Conservation (phyloP, 2,113 vertebrate genomes). For the Rhabdornis inornatus region DNA sequence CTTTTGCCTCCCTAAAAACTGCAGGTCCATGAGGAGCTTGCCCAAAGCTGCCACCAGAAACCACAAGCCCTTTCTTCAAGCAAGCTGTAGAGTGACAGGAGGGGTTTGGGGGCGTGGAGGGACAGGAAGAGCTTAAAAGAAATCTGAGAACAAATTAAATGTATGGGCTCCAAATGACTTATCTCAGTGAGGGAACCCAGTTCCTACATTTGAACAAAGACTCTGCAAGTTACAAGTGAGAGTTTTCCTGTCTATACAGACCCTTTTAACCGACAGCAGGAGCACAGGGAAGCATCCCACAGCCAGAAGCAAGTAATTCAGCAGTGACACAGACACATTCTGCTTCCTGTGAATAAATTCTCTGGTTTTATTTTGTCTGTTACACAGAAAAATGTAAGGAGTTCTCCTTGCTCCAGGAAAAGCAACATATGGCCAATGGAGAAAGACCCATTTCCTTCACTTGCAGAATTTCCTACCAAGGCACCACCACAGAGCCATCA, state of each 20-base stretch:
- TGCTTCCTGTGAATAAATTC: not conserved
- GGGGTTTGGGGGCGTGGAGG: rapidly evolving
- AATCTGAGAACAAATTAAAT: not conserved
- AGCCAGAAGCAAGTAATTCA: not conserved
- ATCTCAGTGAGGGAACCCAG: not conserved
- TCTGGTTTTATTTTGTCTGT: not conserved
- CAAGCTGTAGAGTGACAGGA: not conserved
- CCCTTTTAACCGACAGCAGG: not conserved
- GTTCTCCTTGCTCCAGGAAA: not conserved
- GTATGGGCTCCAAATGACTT: not conserved
- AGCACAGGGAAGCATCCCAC: not conserved
- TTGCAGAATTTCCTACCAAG: not conserved
- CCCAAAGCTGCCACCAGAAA: not conserved
- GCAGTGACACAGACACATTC: not conserved
- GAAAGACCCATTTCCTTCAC: not conserved
- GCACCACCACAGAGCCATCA: not conserved
- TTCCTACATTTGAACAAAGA: not conserved
- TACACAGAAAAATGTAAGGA: not conserved
- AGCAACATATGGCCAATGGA: not conserved
- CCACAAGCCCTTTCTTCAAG: not conserved
- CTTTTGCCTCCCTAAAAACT: not conserved
- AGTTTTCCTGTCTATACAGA: not conserved
- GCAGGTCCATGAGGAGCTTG: not conserved
- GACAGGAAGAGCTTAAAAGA: not conserved
- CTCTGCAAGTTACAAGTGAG: not conserved